These are phyloP conservation scores for Anarsia innoxiella DNA, from an alignment of 2,888 invertebrate genomes.

Conservation along the genomic window DNA sequence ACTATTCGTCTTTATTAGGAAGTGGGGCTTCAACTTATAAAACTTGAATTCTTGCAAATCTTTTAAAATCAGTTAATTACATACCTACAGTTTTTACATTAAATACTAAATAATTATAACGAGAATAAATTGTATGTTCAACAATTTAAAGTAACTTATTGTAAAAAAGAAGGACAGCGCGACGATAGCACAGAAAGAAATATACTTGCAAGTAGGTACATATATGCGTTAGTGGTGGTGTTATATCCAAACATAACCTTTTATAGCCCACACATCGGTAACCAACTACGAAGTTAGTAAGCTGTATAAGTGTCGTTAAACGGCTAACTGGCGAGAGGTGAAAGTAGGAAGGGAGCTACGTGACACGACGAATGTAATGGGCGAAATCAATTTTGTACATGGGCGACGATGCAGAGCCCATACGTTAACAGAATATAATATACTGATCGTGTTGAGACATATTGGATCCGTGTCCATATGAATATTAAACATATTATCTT, in stretches of 20 bases:
- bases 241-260: no score
- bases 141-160: no score
- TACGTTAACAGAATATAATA: slow-evolving; percentile 18
- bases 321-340: slow-evolving; percentile 11
- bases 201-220: no score
- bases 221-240: no score
- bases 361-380: slow-evolving; percentile 22
- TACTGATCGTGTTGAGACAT: slow-evolving; percentile 1
- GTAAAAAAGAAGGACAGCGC: no score
- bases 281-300: background rate
- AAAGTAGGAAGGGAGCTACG: slow-evolving; percentile 17
- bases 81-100: no score
- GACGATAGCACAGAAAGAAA: no score
- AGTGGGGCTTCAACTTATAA: slow-evolving; percentile 2
- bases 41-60: no score
- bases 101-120: no score
- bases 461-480: background rate
- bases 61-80: no score
- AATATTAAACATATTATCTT: background rate
- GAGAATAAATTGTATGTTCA: no score
- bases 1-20: background rate
- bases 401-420: slow-evolving; percentile 18
- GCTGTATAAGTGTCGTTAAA: background rate
- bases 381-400: slow-evolving; percentile 24
- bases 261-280: no score